These are phyloP conservation scores for Danio albolineatus DNA, from an alignment of 2,797 vertebrate species.

Conservation along the genomic window DNA sequence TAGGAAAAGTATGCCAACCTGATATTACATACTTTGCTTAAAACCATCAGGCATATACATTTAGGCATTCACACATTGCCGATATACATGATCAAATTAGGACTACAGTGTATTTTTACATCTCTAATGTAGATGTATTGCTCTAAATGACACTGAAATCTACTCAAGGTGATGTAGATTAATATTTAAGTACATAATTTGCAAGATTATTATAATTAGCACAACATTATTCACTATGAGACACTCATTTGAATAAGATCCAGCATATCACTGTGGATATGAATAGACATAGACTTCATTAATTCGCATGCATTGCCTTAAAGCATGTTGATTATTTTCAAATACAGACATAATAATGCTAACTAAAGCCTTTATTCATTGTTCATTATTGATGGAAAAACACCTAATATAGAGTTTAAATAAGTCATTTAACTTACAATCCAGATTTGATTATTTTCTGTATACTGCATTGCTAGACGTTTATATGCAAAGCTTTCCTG, in stretches of 20 bases:
- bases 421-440: slow-evolving; percentile 70
- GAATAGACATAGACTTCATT: slow-evolving; percentile 78
- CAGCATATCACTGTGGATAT: slow-evolving; percentile 79
- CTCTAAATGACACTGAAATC: slow-evolving; percentile 70
- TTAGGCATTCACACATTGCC: no score
- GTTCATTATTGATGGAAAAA: slow-evolving; percentile 65
- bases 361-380: slow-evolving; percentile 39
- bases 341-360: slow-evolving; percentile 5
- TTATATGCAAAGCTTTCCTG: slow-evolving; percentile 70
- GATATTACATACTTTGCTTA: no score
- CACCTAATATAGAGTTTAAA: slow-evolving; percentile 71
- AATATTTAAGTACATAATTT: slow-evolving; percentile 84
- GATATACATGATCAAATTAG: no score
- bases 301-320: slow-evolving; percentile 78
- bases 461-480: slow-evolving; percentile 64
- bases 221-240: slow-evolving; percentile 79
- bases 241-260: slow-evolving; percentile 78
- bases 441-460: slow-evolving; percentile 74
- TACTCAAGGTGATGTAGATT: slow-evolving; percentile 79
- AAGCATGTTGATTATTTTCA: slow-evolving; percentile 47
- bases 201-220: slow-evolving; percentile 83
- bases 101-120: slow-evolving; percentile 11
- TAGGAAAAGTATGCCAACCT: no score
- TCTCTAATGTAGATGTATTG: slow-evolving; percentile 35
- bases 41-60: no score